phyloP scores from a whole-genome alignment of 2,797 vertebrate genomes.

The Vultur gryphus region DNA sequence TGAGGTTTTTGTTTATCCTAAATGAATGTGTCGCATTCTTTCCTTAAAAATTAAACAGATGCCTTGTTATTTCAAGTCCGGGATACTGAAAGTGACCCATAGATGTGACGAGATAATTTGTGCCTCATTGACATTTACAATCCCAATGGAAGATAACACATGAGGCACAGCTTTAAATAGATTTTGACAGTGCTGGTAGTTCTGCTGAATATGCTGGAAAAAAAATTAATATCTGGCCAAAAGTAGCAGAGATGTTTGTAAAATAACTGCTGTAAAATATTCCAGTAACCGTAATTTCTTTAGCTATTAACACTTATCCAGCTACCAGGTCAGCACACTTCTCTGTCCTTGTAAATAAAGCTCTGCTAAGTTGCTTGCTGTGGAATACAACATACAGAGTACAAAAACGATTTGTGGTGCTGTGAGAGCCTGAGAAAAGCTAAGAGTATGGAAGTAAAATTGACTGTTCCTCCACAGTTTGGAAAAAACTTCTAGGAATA shows the following conservation, averaged over 20 bases:
- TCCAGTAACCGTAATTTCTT: not conserved
- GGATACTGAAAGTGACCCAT: not conserved
- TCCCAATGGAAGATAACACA: not conserved
- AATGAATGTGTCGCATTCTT: not conserved
- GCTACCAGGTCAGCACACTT: not conserved
- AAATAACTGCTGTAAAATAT: not conserved
- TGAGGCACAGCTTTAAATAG: not conserved
- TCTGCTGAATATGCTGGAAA: not conserved
- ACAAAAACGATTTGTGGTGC: not conserved
- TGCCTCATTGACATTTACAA: not conserved
- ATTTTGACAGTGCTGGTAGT: not conserved
- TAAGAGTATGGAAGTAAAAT: not conserved
- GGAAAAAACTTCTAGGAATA: not conserved
- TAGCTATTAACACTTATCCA: not conserved
- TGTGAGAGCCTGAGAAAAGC: not conserved
- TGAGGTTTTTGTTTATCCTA: not conserved
- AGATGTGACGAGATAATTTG: not conserved
- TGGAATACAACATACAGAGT: not conserved
- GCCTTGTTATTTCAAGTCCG: not conserved
- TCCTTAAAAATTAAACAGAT: not conserved
- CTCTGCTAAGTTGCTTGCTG: not conserved
- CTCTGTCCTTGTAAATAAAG: not conserved
- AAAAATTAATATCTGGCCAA: not conserved
- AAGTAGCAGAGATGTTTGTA: not conserved
- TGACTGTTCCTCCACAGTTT: not conserved